Evolutionary conservation across 2,113 vertebrate species (phyloP), one percentile per base, ranked within the genome.

Genomic region (Abramis brama): DNA sequence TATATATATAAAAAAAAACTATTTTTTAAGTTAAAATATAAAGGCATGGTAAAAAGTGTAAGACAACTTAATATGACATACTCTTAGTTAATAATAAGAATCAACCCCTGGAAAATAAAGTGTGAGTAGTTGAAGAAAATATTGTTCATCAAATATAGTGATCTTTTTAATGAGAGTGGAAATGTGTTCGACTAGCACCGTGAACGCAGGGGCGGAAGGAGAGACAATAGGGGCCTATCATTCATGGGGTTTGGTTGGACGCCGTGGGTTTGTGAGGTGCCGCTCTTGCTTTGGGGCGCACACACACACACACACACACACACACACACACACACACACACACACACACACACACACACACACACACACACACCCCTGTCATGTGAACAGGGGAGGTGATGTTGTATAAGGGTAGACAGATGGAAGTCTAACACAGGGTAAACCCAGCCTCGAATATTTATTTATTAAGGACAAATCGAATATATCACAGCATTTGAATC

Each of bases 361-460:
- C 78, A 50, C 50, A 30, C 71, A 78, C 76, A 79, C 71, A 84
- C 80, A 87, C 85, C 87, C 87, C 83, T 88, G 85, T 80, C 52
- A 57, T 81, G 71, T 77, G 78, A 66, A 47, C 73, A 75, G 33
- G 68, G 79, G 25, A 76, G 79, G 79, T 83, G 75, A 83, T 84
- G 43, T 79, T 73, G 86, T 87, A 85, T 80, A 87, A 68, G 50
- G 27, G 62, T 59, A 90, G 84, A 90, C 90, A 93, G 91, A 92
- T 91, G 88, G 91, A 92, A 88, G 89, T 87, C 83, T 89, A 64
- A 87, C 89, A 88, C 87, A 73, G 82, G 91, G 90, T 93, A 89
- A 93, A 91, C 55, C 57, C 50, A 39, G 76, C 76, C 88, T 89
- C 83, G 52, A 89, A 87, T 83, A 80, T 86, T 84, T 57, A 50